These are phyloP conservation scores for Otolemur garnettii DNA, from an alignment of 2,113 vertebrate genomes.

Conservation along the genomic window DNA sequence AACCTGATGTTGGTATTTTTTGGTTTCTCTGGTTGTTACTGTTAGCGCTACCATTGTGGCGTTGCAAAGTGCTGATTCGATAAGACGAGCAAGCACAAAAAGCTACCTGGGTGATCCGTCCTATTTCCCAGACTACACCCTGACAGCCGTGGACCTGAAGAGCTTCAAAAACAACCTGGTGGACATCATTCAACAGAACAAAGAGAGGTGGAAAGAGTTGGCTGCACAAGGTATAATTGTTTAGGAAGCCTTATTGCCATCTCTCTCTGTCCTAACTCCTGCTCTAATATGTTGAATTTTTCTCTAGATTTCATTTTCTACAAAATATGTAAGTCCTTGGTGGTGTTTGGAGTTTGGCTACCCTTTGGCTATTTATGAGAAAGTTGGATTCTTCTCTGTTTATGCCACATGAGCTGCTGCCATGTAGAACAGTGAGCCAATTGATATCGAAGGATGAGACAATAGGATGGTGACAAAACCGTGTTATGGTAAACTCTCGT, in stretches of 20 bases:
- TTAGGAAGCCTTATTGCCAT: not conserved
- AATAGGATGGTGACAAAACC: too few species aligned
- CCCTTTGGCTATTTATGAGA: not conserved
- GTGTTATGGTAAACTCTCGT: not conserved
- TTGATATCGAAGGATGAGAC: not conserved
- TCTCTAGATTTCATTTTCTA: not conserved
- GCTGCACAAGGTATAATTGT: slow-evolving; percentile 91
- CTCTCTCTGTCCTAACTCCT: not conserved
- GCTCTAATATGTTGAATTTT: not conserved
- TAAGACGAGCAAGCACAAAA: slow-evolving; percentile 89
- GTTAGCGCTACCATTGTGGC: slow-evolving; percentile 75
- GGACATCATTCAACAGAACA: slow-evolving; percentile 95
- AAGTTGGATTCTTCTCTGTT: not conserved
- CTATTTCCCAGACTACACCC: slow-evolving; percentile 90
- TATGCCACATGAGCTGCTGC: not conserved
- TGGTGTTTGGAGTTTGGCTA: not conserved
- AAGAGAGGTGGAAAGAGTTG: slow-evolving; percentile 97
- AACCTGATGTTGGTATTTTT: not conserved
- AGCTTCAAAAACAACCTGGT: slow-evolving; percentile 92
- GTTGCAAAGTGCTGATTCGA: slow-evolving; percentile 76
- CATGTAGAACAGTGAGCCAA: not conserved
- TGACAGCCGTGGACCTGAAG: slow-evolving; percentile 92
- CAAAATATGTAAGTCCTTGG: not conserved
- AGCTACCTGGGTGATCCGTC: slow-evolving; percentile 86
- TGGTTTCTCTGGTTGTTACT: not conserved